Evolutionary conservation across 2,888 invertebrate genomes (phyloP).

Genomic region (Odontomyia ornata): DNA sequence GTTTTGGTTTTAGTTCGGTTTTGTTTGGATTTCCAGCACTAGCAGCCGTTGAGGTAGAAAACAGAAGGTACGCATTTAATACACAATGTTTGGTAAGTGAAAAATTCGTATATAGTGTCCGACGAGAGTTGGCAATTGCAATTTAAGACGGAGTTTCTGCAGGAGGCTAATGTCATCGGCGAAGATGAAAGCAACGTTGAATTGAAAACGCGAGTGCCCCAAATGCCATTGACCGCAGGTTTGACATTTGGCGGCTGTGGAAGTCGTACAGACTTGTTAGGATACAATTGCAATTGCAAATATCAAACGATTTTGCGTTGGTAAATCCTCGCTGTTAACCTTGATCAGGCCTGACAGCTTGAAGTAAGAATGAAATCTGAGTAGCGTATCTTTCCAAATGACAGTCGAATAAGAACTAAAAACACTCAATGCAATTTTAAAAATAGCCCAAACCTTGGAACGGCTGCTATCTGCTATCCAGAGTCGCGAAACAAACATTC

Average conservation of each 20-base stretch:
- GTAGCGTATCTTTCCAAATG: no score
- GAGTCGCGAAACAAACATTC: neutral
- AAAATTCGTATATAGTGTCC: neutral
- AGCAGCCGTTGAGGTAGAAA: constrained; percentile 17
- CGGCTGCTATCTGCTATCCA: neutral
- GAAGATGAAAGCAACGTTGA: neutral
- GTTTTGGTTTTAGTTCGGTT: constrained; percentile 32
- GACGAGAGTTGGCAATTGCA: neutral
- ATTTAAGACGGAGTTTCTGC: constrained; percentile 15
- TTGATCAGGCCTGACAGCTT: no score
- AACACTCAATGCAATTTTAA: neutral
- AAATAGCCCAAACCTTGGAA: neutral
- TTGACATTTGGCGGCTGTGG: constrained; percentile 46
- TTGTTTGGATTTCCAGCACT: constrained; percentile 32
- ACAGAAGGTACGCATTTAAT: constrained; percentile 17
- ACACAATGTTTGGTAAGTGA: neutral
- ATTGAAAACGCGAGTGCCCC: constrained; percentile 29
- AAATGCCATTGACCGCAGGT: constrained; percentile 49
- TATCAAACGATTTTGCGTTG: neutral
- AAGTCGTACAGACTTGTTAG: constrained; percentile 8
- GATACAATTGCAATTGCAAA: neutral
- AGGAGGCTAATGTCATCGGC: constrained; percentile 23
- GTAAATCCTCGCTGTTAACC: no score
- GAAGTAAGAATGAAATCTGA: no score
- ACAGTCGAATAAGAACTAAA: no score